Evolutionary conservation across 2,797 vertebrate genomes (phyloP).

Genomic region (Pyrrhura leucotis): DNA sequence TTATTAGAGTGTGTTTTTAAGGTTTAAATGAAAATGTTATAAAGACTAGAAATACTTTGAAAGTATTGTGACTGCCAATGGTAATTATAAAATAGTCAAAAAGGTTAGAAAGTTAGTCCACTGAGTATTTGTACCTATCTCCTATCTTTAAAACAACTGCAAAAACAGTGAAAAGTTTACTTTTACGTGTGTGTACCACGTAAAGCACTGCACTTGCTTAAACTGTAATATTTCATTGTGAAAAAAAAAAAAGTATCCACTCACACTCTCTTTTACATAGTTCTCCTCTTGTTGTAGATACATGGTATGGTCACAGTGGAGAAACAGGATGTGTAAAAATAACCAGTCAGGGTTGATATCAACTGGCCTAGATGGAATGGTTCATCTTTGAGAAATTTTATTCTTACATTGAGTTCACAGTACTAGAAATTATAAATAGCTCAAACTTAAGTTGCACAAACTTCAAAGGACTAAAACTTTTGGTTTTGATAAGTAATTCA

Average conservation of each 20-base stretch:
- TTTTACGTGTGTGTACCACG: background rate
- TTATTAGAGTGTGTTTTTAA: background rate
- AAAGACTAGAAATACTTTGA: background rate
- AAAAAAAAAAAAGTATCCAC: background rate
- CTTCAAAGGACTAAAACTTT: background rate
- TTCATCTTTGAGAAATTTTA: background rate
- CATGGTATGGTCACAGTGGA: background rate
- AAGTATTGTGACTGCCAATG: background rate
- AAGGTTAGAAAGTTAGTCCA: background rate
- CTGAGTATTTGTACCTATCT: background rate
- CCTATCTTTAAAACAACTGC: background rate
- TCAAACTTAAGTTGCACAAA: background rate
- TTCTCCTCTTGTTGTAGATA: background rate
- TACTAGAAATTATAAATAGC: background rate
- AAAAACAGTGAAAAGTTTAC: background rate
- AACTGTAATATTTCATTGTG: background rate
- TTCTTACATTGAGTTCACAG: background rate
- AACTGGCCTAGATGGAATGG: background rate
- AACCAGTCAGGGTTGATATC: background rate
- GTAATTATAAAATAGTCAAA: background rate
- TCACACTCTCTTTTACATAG: background rate
- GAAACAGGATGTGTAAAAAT: background rate
- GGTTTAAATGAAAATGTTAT: background rate
- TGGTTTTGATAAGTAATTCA: background rate
- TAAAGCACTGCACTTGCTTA: accelerated